Evolutionary conservation across 2,797 vertebrate genomes (phyloP), one percentile per base, ranked within the genome.

Genomic region (Brachymystax lenok): DNA sequence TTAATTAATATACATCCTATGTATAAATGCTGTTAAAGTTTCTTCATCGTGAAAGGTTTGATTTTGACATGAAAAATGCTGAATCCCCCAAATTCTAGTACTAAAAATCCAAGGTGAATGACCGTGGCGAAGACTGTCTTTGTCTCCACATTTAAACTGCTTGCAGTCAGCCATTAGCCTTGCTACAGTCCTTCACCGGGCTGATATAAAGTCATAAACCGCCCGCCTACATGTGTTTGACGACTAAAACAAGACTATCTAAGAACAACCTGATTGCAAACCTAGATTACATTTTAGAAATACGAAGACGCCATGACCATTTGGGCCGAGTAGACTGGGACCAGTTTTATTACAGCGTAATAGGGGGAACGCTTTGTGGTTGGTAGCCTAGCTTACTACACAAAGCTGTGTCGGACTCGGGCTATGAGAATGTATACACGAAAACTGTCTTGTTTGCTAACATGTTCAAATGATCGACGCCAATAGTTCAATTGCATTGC

Each of bases 161-260:
- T 86, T 86, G 86, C 90, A 88, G 92, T 90, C 94, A 92, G 94
- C 94, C 94, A 94, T 95, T 93, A 69, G 67, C 30, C 27, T 13
- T 7, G 28, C 28, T 69, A 91, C 88, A 88, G 88, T 81, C 82
- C 86, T 82, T 80, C 90, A 88, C 84, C 63, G 59, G 74, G 89
- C 90, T 85, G 87, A 80, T 79, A 78, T 61, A 79, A 52, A 85
- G 76, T 78, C 81, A 73, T 51, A 69, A 80, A 61, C 75, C 77
- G 61, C 24, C 46, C 35, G 77, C 73, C 75, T 81, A 77, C 80
- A 27, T 54, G 1, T 24, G 59, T 61, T 78, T 75, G 76, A 64
- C n/a, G 33, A 35, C 28, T 28, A 19, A 7, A 74, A 82, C 71
- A 61, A 80, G 83, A 75, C 33, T 5, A 59, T 46, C 61, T 10